phyloP scores from a whole-genome alignment of 1,140 invertebrate species.

The Drosophila chauvacae region DNA sequence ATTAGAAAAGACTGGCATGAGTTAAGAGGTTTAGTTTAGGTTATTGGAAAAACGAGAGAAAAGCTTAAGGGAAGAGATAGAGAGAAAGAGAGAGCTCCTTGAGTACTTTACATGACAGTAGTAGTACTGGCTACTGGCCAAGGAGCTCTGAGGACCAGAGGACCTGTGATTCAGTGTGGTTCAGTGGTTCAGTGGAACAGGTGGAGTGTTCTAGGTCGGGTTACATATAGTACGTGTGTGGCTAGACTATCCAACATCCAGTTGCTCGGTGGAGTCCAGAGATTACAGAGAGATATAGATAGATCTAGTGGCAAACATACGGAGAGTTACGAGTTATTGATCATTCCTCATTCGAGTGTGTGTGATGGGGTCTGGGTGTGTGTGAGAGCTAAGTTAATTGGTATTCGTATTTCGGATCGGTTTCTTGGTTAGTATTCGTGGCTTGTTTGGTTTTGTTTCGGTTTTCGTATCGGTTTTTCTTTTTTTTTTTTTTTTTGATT shows the following conservation, averaged over 20 bases:
- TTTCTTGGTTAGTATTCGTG: slow-evolving; percentile 56
- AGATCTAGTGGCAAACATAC: slow-evolving; percentile 73
- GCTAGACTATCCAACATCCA: slow-evolving; percentile 72
- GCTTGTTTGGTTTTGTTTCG: slow-evolving; percentile 38
- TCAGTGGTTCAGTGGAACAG: slow-evolving; percentile 20
- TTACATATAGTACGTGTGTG: slow-evolving; percentile 46
- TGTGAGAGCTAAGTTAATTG: slow-evolving; percentile 62
- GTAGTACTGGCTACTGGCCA: slow-evolving; percentile 8
- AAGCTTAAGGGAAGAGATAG: slow-evolving; percentile 12
- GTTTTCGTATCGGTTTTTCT: slow-evolving; percentile 36
- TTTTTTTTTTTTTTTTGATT: slow-evolving; percentile 26
- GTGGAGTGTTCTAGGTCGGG: slow-evolving; percentile 32
- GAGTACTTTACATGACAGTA: slow-evolving; percentile 38
- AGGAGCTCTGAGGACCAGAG: slow-evolving; percentile 12
- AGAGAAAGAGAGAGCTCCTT: slow-evolving; percentile 7
- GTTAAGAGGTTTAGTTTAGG: slow-evolving; percentile 32
- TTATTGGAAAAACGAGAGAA: slow-evolving; percentile 38
- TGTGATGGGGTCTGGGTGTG: slow-evolving; percentile 9
- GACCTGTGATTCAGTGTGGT: slow-evolving; percentile 30
- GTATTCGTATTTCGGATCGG: slow-evolving; percentile 57
- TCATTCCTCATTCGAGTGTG: slow-evolving; percentile 67
- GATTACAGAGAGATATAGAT: slow-evolving; percentile 46
- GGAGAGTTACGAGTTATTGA: slow-evolving; percentile 62
- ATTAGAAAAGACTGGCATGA: slow-evolving; percentile 38
- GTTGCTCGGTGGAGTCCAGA: slow-evolving; percentile 64